Evolutionary conservation across 2,888 invertebrate species (phyloP), one percentile per base, ranked within the genome.

Genomic region (Callyntrura sp.): DNA sequence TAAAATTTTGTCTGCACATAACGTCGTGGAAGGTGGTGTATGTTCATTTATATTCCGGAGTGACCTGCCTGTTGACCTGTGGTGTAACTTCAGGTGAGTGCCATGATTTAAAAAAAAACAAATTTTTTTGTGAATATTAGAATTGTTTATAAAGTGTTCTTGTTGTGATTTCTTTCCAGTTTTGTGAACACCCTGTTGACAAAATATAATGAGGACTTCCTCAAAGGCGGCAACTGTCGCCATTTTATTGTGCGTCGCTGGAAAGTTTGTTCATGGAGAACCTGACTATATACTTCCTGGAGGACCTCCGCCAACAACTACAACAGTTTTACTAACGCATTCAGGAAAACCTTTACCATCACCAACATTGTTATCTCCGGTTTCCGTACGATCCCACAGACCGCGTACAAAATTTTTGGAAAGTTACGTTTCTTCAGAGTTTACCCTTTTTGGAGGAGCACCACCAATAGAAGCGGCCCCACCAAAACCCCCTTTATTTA

Each of bases 231-330:
- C 55, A 17, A 23, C 25, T 12, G 83, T 45, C 45, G 51, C 4
- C 17, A 60, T 60, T 5, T n/a, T 62, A 3, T 20, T 57, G 43
- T 23, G 70, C 45, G 6, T 57, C 8, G 14, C 9, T 5, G 35
- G 43, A 11, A 12, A 17, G 6, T 17, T n/a, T 23, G 88, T 57
- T 0, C 45, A 83, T 51, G 28, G 76, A 35, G 88, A 88, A 60
- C 73, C 82, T 12, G 85, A 85, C 25, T 85, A 85, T 11, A 5
- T 25, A 0, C 73, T 85, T 43, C 83, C 48, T n/a, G 82, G 62
- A 28, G 73, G 70, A 45, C 60, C 70, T 6, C 57, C 57, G 28
- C 86, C 79, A 20, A 55, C 79, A 4, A 25, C 51, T 23, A 23
- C 35, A 43, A 48, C 84, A 2, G 12, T 51, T 14, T 0, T 88